phyloP scores from a whole-genome alignment of 1,140 invertebrate genomes.

The Mercenaria mercenaria region DNA sequence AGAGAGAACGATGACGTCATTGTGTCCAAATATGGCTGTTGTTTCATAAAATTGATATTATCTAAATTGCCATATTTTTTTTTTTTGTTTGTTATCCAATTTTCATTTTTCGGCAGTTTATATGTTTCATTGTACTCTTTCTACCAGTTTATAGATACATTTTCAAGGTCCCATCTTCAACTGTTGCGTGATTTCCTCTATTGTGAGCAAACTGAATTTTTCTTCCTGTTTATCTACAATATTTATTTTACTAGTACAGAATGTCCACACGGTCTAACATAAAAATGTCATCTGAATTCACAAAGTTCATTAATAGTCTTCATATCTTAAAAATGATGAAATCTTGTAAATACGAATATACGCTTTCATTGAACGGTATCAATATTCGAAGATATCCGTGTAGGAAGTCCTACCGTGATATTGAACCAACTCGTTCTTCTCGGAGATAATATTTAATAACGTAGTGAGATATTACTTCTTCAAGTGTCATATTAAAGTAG shows the following conservation, averaged over 20 bases:
- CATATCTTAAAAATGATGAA: slow-evolving; percentile 15
- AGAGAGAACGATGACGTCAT: too few species aligned
- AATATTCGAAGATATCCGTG: background rate
- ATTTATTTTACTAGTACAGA: slow-evolving; percentile 42
- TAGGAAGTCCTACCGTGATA: background rate
- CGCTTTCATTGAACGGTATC: background rate
- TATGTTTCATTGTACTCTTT: too few species aligned
- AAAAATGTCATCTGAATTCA: slow-evolving; percentile 36
- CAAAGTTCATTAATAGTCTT: slow-evolving; percentile 31
- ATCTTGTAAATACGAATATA: slow-evolving; percentile 46
- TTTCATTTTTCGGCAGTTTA: too few species aligned
- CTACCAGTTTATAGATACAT: too few species aligned
- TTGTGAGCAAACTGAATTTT: too few species aligned
- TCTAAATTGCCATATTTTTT: too few species aligned
- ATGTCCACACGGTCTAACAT: slow-evolving; percentile 25
- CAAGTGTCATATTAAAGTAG: slow-evolving; percentile 29
- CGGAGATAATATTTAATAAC: slow-evolving; percentile 36
- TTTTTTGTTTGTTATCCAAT: too few species aligned
- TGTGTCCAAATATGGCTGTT: too few species aligned
- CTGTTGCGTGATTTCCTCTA: too few species aligned
- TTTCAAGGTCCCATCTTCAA: too few species aligned
- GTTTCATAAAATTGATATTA: too few species aligned
- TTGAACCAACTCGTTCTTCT: background rate
- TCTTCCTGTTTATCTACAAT: background rate
- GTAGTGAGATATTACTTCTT: background rate